Base-by-base conservation (phyloP, 2,797 vertebrate species). In the Tolypeutes matacus region DNA sequence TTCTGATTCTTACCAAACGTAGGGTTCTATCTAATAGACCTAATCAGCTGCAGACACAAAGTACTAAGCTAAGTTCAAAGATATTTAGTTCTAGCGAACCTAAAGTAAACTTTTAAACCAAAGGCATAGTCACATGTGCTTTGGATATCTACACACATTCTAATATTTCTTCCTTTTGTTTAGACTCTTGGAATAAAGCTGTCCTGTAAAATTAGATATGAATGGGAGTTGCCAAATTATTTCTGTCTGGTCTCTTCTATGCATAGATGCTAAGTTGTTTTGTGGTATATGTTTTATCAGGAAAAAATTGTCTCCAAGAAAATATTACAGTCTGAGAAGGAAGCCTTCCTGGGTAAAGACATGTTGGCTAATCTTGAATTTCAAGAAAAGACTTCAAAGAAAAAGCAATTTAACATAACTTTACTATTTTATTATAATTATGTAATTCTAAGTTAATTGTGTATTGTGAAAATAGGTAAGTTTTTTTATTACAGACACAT, bases 21-120 rank as follows among this genome's bases (percentile, higher is more conserved):
- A 90, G 34, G 69, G 25, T 49, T 86, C n/a, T 51, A 56, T 42
- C 14, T 91, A 86, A 5, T 10, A 11, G 51, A 76, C 39, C 64
- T 89, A 67, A 77, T 29, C 39, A 78, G 29, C 51, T 89, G 82
- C 12, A 70, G 77, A 70, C 36, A 65, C 53, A 70, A 80, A 92
- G 75, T 20, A 58, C 11, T 93, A 83, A 85, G 65, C n/a, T 70
- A 75, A 86, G 34, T 89, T 91, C 87, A 95, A 90, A 95, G 70
- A 60, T 12, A 75, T 70, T 27, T 92, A n/a, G 20, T 86, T 6
- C 11, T 25, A 62, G 46, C 64, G 64, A 86, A 89, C 7, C 78
- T 72, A 62, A 86, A n/a, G 6, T 58, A 86, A 60, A 36, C 51
- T 89, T 87, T 78, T 80, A 89, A 88, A 78, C 29, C n/a, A 92